Evolutionary conservation across 1,140 invertebrate genomes (phyloP).

Genomic region (Globodera rostochiensis): DNA sequence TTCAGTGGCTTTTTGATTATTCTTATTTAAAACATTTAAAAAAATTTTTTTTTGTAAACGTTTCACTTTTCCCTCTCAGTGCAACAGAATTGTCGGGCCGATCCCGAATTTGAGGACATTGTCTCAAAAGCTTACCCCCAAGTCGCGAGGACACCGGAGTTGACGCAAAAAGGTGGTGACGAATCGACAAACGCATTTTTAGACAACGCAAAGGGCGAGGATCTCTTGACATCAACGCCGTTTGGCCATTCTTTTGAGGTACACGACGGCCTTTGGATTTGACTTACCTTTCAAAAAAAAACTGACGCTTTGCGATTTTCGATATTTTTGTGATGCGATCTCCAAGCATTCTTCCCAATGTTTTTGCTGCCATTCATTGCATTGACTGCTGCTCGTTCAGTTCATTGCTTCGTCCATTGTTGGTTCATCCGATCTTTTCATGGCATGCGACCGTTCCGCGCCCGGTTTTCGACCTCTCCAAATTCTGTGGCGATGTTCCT

Average conservation of each 20-base stretch:
- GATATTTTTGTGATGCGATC: conserved; percentile 1
- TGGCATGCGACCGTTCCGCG: neutral
- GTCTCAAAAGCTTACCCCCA: conserved; percentile 50
- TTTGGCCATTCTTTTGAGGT: conserved; percentile 24
- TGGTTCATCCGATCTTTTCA: neutral
- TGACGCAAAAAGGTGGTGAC: neutral
- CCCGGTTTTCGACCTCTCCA: conserved; percentile 6
- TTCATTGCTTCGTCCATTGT: conserved; percentile 2
- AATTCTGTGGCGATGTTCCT: conserved; percentile 51
- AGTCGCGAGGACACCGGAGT: neutral
- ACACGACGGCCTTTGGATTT: neutral
- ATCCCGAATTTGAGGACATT: conserved; percentile 47
- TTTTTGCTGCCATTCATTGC: too few relatives aligned
- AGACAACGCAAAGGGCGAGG: neutral
- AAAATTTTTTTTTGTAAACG: neutral
- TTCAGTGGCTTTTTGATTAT: neutral
- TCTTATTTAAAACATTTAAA: neutral
- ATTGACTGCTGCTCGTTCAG: neutral
- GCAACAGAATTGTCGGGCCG: conserved; percentile 48
- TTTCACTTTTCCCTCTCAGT: conserved; percentile 5
- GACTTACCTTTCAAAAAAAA: too few relatives aligned
- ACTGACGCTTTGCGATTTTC: too few relatives aligned
- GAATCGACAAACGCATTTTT: neutral
- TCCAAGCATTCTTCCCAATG: neutral
- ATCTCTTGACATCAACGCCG: neutral